Base-by-base conservation (phyloP, 2,113 vertebrate species). In the Pluvialis apricaria region DNA sequence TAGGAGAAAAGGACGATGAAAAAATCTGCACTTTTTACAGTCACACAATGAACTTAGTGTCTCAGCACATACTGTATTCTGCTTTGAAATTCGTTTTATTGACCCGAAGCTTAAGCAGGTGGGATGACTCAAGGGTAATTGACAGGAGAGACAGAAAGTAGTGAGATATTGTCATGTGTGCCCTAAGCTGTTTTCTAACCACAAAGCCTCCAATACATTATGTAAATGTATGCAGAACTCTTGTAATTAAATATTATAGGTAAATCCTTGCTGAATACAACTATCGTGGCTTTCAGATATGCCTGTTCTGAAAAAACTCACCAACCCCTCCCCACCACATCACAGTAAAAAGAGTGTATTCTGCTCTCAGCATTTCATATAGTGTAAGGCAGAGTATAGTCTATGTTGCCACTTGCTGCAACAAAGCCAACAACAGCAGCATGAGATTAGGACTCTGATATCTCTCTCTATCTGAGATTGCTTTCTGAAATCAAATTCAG, bases 1-100 rank as follows among this genome's bases (percentile, higher is more conserved):
- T 49, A 83, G 73, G 65, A 82, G 42, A 49, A 90, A 85, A 94
- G 77, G 49, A 49, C 38, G 69, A 87, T 69, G 40, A 88, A 89
- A 97, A 97, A 92, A 71, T 42, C 82, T 69, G 44, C 42, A 64
- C 40, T 95, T 94, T 86, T 45, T 84, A 40, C 57, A 95, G 92
- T 62, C 29, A 80, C 4, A 17, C n/a, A 36, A 95, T 83, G 78
- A 95, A 97, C 90, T 97, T 97, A 95, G 64, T 95, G 88, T 82
- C 72, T 97, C 66, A 76, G 72, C 51, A 93, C 81, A 92, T 58
- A 88, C 58, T 7, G 57, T 70, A 75, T 76, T 95, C 89, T 95
- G 85, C 86, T 98, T 97, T 97, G 94, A 98, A 97, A 97, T 97
- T 91, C 64, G 12, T 96, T 97, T 96, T 96, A 96, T 96, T 97